A percentile compares a stretch with the other conserved stretches of the same genome.
Evolutionary conservation across 2,113 vertebrate species (phyloP).

Genomic region (Oenanthe melanoleuca): DNA sequence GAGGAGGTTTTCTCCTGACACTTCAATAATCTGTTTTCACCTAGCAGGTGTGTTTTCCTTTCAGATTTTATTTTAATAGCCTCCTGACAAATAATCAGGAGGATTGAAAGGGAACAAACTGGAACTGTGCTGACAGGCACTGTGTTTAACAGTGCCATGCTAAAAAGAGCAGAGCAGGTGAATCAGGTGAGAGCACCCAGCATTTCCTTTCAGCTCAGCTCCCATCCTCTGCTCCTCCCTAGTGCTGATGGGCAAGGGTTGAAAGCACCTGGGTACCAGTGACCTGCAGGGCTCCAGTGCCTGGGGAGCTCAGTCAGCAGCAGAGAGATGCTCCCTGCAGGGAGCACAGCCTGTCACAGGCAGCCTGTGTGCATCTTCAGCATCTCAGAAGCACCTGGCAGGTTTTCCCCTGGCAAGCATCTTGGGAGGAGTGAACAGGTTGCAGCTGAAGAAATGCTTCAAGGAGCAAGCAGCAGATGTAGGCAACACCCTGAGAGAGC

Average conservation of each 20-base stretch:
- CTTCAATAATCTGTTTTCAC: conserved; percentile 10
- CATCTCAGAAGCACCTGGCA: not conserved
- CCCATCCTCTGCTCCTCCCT: not conserved
- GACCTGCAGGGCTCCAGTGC: not conserved
- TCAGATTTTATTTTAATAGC: conserved; percentile 10
- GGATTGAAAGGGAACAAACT: not conserved
- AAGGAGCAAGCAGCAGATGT: not conserved
- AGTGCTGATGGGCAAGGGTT: not conserved
- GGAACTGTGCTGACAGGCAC: not conserved
- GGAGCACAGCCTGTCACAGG: not conserved
- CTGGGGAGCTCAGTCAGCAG: not conserved
- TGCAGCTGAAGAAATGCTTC: not conserved
- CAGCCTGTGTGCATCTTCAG: not conserved
- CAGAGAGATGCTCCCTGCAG: not conserved
- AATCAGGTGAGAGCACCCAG: not conserved
- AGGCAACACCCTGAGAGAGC: not conserved
- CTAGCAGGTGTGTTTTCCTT: conserved; percentile 41
- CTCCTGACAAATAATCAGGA: conserved; percentile 2
- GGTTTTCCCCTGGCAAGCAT: not conserved
- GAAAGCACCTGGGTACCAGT: not conserved
- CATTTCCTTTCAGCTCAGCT: not conserved
- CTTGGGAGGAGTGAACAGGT: not conserved
- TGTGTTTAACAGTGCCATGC: not conserved
- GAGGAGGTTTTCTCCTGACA: conserved; percentile 29
- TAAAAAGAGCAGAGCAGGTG: not conserved